phyloP scores from a whole-genome alignment of 2,797 vertebrate genomes.

The Choloepus didactylus region DNA sequence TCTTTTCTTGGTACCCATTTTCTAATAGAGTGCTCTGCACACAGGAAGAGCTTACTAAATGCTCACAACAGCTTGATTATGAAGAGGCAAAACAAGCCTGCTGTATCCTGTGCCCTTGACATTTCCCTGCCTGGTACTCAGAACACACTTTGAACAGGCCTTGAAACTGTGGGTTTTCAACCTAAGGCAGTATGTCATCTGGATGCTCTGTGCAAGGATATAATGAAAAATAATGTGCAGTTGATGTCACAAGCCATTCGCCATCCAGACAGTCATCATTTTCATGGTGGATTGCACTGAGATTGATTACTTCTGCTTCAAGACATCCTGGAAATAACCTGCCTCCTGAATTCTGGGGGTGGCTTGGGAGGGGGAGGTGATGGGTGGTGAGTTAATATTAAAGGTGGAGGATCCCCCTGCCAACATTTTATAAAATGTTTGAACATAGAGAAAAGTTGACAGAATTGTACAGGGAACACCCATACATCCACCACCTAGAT shows the following conservation, averaged over 20 bases:
- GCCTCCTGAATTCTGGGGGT: not conserved
- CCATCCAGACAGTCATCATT: slow-evolving; percentile 43
- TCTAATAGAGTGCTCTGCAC: not conserved
- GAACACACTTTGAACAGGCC: slow-evolving; percentile 33
- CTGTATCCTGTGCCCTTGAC: slow-evolving; percentile 49
- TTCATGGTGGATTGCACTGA: slow-evolving; percentile 62
- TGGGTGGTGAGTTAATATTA: not conserved
- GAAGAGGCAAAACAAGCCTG: not conserved
- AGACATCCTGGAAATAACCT: slow-evolving; percentile 17
- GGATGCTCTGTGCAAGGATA: slow-evolving; percentile 24
- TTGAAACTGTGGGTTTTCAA: slow-evolving; percentile 11
- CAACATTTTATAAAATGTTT: not conserved
- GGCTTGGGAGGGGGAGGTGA: not conserved
- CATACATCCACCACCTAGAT: not conserved
- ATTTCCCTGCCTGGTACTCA: not conserved
- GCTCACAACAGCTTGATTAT: not conserved
- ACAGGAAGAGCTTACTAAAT: not conserved
- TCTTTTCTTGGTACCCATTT: not conserved
- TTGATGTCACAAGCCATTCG: slow-evolving; percentile 67
- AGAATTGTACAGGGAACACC: not conserved
- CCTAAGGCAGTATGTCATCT: slow-evolving; percentile 53
- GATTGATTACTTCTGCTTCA: slow-evolving; percentile 50
- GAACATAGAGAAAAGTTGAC: not conserved
- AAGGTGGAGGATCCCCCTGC: not conserved
- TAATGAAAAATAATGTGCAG: slow-evolving; percentile 63